These are phyloP conservation scores for Cochlearius cochlearius DNA, from an alignment of 2,113 vertebrate genomes.

Conservation along the genomic window DNA sequence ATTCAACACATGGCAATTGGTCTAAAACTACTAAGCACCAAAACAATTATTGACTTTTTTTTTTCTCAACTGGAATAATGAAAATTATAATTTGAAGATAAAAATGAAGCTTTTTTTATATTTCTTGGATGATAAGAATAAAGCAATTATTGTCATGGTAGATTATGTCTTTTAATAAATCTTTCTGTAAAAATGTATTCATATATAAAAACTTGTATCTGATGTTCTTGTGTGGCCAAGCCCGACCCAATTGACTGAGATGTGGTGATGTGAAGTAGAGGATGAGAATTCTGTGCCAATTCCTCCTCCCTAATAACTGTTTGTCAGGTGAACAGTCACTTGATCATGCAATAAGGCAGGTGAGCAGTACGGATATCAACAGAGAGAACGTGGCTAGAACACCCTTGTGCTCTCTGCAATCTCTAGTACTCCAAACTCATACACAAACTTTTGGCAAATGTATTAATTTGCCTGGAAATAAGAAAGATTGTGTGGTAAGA, in stretches of 20 bases:
- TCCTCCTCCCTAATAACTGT: background rate
- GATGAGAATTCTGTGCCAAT: background rate
- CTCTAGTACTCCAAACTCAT: no score
- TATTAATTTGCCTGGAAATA: background rate
- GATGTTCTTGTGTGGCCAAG: background rate
- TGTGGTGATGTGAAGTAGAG: background rate
- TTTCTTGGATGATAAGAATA: background rate
- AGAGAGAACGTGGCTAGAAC: background rate
- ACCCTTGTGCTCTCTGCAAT: background rate
- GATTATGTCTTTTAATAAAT: background rate
- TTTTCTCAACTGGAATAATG: background rate
- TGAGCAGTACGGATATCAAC: background rate
- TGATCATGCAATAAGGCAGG: background rate
- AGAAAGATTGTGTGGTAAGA: rapidly evolving
- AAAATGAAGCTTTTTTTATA: background rate
- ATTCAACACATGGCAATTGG: background rate
- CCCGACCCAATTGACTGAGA: background rate
- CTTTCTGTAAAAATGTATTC: background rate
- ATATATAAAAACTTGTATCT: background rate
- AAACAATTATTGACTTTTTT: background rate
- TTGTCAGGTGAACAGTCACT: background rate
- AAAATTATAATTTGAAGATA: background rate
- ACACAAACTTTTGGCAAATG: background rate
- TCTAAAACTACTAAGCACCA: background rate
- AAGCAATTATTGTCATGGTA: background rate